These are phyloP conservation scores for Lordiphosa fenestrarum DNA, from an alignment of 2,888 invertebrate species.

Conservation along the genomic window DNA sequence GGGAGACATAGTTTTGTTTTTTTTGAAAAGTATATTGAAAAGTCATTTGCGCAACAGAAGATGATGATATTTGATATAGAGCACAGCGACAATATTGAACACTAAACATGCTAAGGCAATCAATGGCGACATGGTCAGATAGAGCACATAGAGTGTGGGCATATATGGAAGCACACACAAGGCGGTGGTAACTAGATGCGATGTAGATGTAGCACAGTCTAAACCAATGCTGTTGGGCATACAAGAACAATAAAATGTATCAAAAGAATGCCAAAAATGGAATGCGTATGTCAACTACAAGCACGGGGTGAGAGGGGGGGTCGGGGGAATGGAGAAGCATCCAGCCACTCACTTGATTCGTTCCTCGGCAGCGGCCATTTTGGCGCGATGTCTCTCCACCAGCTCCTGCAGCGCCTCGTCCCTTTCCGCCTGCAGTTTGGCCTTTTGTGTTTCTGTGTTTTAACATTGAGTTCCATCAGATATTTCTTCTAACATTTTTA, in stretches of 20 bases:
- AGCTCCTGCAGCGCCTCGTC: constrained; percentile 82
- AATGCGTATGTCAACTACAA: not conserved
- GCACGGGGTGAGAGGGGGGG: constrained; percentile 16
- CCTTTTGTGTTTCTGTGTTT: constrained; percentile 80
- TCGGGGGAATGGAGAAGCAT: constrained; percentile 18
- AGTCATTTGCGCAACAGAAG: constrained; percentile 51
- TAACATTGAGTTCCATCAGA: not conserved
- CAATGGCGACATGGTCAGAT: constrained; percentile 78
- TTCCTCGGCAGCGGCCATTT: constrained; percentile 78
- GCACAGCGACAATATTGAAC: constrained; percentile 71
- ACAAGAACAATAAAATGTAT: constrained; percentile 25
- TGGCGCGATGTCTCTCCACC: constrained; percentile 82
- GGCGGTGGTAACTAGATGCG: constrained; percentile 57
- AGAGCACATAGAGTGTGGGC: constrained; percentile 76
- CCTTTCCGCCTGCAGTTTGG: constrained; percentile 82
- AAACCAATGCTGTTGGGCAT: constrained; percentile 65
- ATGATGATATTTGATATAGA: constrained; percentile 68
- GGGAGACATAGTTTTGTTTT: constrained; percentile 14
- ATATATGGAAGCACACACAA: constrained; percentile 77
- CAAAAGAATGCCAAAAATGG: constrained; percentile 17
- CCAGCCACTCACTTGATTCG: constrained; percentile 81
- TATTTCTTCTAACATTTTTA: not conserved
- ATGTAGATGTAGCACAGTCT: constrained; percentile 44
- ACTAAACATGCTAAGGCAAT: constrained; percentile 77
- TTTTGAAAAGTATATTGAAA: constrained; percentile 4